Conservation (phyloP, 2,113 vertebrate genomes). For the Paradoxurus hermaphroditus region DNA sequence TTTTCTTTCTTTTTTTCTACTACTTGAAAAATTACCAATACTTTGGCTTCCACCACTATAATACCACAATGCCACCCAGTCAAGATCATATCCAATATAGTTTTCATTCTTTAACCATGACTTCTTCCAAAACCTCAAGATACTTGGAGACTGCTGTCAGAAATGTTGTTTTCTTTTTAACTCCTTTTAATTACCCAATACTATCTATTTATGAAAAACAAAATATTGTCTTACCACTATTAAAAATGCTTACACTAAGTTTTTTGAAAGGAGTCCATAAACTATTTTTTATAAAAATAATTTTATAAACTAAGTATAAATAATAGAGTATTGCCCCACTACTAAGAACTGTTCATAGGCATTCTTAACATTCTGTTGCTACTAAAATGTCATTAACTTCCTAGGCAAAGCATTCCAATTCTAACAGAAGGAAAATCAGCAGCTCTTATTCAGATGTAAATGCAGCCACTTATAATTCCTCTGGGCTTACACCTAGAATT, state of each 20-base stretch:
- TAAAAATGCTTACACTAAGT: not conserved
- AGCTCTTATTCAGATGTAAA: slow-evolving; percentile 8
- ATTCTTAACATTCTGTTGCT: slow-evolving; percentile 16
- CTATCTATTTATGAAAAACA: not conserved
- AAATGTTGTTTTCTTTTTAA: not conserved
- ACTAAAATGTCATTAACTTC: not conserved
- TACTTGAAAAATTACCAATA: not conserved
- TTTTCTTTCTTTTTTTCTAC: not conserved
- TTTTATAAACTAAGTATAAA: not conserved
- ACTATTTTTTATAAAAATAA: not conserved
- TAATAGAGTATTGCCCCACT: not conserved
- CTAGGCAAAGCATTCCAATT: not conserved
- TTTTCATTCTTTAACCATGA: not conserved
- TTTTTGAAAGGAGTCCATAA: not conserved
- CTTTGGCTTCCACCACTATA: not conserved
- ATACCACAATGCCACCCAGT: not conserved
- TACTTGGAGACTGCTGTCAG: not conserved
- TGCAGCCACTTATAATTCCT: not conserved
- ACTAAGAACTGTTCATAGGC: not conserved
- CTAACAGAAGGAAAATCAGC: not conserved
- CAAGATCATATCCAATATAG: not conserved
- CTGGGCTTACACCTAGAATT: not conserved
- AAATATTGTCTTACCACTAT: not conserved
- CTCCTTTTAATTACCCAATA: not conserved
- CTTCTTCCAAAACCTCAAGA: not conserved